These are phyloP conservation scores for Tenualosa thibaudeaui DNA, from an alignment of 2,797 vertebrate species.

Conservation along the genomic window DNA sequence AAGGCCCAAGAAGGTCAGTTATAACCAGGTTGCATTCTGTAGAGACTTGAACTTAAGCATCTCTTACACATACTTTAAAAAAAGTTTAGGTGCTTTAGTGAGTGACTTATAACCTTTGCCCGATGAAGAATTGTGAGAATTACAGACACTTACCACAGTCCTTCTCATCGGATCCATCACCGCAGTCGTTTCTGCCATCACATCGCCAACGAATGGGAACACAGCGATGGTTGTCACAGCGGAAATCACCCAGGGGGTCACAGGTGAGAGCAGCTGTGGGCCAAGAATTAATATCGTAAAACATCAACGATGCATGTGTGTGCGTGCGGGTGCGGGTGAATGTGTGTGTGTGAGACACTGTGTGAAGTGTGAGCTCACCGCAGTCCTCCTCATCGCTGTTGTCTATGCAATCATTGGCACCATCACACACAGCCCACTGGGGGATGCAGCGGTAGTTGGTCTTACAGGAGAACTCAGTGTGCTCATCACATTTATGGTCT, in stretches of 20 bases:
- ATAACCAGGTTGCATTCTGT: neutral
- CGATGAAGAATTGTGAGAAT: too few relatives aligned
- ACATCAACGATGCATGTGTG: neutral
- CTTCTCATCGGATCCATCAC: slow-evolving; percentile 70
- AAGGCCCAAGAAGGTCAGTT: neutral
- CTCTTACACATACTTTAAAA: neutral
- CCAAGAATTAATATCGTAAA: neutral
- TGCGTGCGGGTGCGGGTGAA: neutral
- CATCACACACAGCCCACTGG: slow-evolving; percentile 70
- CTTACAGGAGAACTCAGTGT: slow-evolving; percentile 72
- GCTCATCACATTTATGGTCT: slow-evolving; percentile 66
- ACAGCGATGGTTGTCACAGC: slow-evolving; percentile 73
- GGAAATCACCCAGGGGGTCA: slow-evolving; percentile 71
- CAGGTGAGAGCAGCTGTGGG: slow-evolving; percentile 68
- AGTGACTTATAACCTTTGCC: too few relatives aligned
- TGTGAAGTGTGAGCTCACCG: slow-evolving; percentile 54
- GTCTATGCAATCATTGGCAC: slow-evolving; percentile 71
- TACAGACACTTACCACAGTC: slow-evolving; percentile 60
- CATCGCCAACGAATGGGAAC: slow-evolving; percentile 71
- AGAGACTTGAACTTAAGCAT: neutral
- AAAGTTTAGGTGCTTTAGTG: neutral
- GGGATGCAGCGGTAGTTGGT: slow-evolving; percentile 73
- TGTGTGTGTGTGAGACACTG: neutral
- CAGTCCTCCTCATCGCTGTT: slow-evolving; percentile 74
- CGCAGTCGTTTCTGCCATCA: slow-evolving; percentile 68